Base-by-base conservation (phyloP, 1,140 invertebrate species). In the Ruditapes philippinarum region DNA sequence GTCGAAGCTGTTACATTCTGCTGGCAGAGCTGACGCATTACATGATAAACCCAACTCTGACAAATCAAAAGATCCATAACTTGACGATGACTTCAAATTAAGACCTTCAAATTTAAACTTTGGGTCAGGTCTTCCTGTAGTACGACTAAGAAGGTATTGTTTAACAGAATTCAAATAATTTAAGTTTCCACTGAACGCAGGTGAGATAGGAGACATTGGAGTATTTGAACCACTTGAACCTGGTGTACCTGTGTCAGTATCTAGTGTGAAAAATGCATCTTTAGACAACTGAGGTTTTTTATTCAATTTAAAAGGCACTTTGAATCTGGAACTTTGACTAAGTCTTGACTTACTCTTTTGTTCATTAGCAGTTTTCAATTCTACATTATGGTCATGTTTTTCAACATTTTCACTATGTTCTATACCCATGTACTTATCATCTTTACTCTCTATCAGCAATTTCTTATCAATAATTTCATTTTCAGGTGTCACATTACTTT, bases 91-190 rank as follows among this genome's bases (percentile, higher is more conserved):
- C 65, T 88, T 88, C 25, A 88, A 36, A 60, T 80, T 65, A 36
- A 88, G 40, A 25, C 85, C 85, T 22, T 80, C 28, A 80, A 88
- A 88, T 70, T 80, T 88, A 14, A 28, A 60, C 25, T 65, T 62
- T 11, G 57, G 31, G 4, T 49, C 62, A 49, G 40, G 31, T 17
- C 25, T 62, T 1, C 74, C 57, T 14, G 85, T 80, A 22, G 85
- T 65, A 22, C 57, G 65, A 22, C 49, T 88, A 17, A 88, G n/a
- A 11, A 88, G 36, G 68, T 88, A 88, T 31, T 88, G 85, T 80
- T 88, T 88, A 12, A 88, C 76, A 19, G 74, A 78, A 31, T 33
- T 78, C 2, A 78, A 38, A 12, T 51, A 49, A 31, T 45, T 51
- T 22, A 78, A 14, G 54, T 78, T 49, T n/a, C 74, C 74, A 9